Evolutionary conservation across 2,113 vertebrate genomes (phyloP).

Genomic region (Platichthys flesus): DNA sequence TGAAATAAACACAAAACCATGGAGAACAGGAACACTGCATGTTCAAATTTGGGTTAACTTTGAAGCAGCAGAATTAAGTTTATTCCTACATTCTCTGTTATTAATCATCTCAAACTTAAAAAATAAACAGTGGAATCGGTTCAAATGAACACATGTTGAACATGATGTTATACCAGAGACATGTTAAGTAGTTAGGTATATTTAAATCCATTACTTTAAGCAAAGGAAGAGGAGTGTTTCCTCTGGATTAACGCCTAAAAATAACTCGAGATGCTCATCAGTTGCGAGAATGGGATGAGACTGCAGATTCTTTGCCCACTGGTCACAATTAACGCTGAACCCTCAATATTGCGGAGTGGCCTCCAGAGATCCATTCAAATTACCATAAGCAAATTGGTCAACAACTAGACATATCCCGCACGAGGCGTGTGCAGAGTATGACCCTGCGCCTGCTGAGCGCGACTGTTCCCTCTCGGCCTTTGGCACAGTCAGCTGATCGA

Average conservation of each 20-base stretch:
- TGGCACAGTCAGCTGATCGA: constrained; percentile 68
- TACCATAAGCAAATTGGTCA: constrained; percentile 77
- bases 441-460: constrained; percentile 67
- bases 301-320: constrained; percentile 70
- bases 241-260: constrained; percentile 65
- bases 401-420: constrained; percentile 65
- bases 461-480: constrained; percentile 54
- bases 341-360: constrained; percentile 62
- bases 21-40: too few relatives aligned
- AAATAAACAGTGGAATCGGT: neutral
- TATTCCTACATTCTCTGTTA: neutral
- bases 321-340: constrained; percentile 74
- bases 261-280: constrained; percentile 67
- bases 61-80: neutral
- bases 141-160: neutral
- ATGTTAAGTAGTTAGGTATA: constrained; percentile 12
- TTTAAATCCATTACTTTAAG: constrained; percentile 38
- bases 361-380: constrained; percentile 69
- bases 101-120: neutral
- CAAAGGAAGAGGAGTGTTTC: constrained; percentile 13
- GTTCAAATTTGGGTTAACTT: neutral
- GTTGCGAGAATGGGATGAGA: constrained; percentile 66
- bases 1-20: too few relatives aligned
- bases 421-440: constrained; percentile 37
- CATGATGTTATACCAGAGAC: neutral